Evolutionary conservation across 1,140 invertebrate genomes (phyloP).

Genomic region (Leptestheria dahalacensis): DNA sequence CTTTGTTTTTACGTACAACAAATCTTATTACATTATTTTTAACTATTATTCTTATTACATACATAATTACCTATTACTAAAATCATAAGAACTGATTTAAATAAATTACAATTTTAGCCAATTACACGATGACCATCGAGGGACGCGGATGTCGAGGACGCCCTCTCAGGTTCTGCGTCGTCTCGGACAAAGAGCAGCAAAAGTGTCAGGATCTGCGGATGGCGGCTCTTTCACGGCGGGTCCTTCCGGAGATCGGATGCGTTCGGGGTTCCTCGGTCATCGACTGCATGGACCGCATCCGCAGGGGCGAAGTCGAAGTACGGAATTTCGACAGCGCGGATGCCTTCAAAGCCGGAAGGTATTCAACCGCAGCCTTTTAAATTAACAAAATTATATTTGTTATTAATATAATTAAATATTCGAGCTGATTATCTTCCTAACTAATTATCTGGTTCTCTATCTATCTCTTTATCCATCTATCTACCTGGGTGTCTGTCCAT

Average conservation of each 20-base stretch:
- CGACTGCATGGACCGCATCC: conserved; percentile 50
- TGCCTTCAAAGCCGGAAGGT: conserved; percentile 37
- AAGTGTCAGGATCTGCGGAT: conserved; percentile 51
- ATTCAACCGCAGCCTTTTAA: conserved; percentile 10
- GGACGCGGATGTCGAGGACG: conserved; percentile 42
- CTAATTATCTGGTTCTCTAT: too few species aligned
- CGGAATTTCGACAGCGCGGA: conserved; percentile 42
- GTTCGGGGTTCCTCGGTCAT: conserved; percentile 33
- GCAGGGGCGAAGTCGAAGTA: conserved; percentile 46
- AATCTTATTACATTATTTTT: too few species aligned
- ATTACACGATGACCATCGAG: conserved; percentile 63
- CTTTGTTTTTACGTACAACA: too few species aligned
- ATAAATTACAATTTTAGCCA: conserved; percentile 30
- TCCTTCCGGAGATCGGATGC: conserved; percentile 52
- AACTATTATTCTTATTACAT: too few species aligned
- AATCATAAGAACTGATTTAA: conserved; percentile 1
- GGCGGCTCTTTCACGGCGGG: conserved; percentile 52
- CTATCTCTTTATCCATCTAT: too few species aligned
- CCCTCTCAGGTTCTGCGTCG: conserved; percentile 44
- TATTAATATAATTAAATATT: conserved; percentile 2
- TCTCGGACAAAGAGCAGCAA: conserved; percentile 36
- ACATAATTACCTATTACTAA: too few species aligned
- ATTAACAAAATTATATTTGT: conserved; percentile 1
- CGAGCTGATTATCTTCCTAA: too few species aligned
- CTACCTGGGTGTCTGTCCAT: too few species aligned